A percentile compares a stretch with the other conserved stretches of the same genome.
Evolutionary conservation across 2,797 vertebrate species (phyloP).

Genomic region (Syngnathus rostellatus): DNA sequence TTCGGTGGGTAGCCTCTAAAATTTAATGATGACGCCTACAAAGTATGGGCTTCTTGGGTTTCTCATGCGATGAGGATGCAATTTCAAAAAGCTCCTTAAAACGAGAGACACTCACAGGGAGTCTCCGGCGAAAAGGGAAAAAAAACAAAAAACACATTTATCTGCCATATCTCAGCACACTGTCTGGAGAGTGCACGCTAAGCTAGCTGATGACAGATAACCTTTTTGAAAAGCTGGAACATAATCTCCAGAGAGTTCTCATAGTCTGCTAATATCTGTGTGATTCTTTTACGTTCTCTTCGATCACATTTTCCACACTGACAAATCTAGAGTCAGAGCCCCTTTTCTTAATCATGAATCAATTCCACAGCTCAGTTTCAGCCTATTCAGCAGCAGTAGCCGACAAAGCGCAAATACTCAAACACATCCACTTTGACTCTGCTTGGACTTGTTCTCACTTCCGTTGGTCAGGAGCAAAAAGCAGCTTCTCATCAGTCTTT

Average conservation of each 20-base stretch:
- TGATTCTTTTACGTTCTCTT: slow-evolving; percentile 12
- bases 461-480: slow-evolving; percentile 34
- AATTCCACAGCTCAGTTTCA: slow-evolving; percentile 15
- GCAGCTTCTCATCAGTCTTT: slow-evolving; percentile 43
- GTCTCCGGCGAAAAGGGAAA: too few species aligned
- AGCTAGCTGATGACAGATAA: slow-evolving; percentile 39
- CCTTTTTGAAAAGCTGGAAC: slow-evolving; percentile 36
- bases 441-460: slow-evolving; percentile 42
- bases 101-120: not conserved
- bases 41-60: slow-evolving; percentile 14
- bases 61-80: slow-evolving; percentile 29
- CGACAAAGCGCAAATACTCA: slow-evolving; percentile 24
- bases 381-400: slow-evolving; percentile 16
- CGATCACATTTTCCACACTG: slow-evolving; percentile 6
- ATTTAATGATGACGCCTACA: slow-evolving; percentile 21
- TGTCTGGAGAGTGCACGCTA: slow-evolving; percentile 20
- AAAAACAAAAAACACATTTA: slow-evolving; percentile 14
- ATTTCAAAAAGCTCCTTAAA: slow-evolving; percentile 23
- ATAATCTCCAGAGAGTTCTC: slow-evolving; percentile 18
- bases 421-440: slow-evolving; percentile 20
- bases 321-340: slow-evolving; percentile 10
- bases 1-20: slow-evolving; percentile 31
- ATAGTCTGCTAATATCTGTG: slow-evolving; percentile 6
- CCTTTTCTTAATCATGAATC: slow-evolving; percentile 17
- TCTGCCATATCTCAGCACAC: slow-evolving; percentile 22